Evolutionary conservation across 1,140 invertebrate genomes (phyloP).

Genomic region (Neodiprion virginianus): DNA sequence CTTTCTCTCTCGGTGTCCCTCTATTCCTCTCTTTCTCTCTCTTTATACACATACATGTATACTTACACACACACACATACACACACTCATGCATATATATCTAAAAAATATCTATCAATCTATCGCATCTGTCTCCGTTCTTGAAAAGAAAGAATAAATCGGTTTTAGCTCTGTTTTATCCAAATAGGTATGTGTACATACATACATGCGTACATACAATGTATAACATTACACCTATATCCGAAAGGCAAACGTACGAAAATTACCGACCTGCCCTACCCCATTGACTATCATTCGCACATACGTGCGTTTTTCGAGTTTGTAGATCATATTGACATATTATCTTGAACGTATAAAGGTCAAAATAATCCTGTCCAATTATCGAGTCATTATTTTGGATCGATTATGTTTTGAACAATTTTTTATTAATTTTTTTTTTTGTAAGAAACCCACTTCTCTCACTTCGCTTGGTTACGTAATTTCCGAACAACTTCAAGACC

Average conservation of each 20-base stretch:
- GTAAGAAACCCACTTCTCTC: background rate
- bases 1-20: too few relatives aligned
- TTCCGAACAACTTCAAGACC: background rate
- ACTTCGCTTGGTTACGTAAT: background rate
- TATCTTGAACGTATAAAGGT: too few relatives aligned
- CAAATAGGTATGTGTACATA: too few relatives aligned
- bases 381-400: background rate
- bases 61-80: background rate
- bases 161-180: too few relatives aligned
- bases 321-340: too few relatives aligned
- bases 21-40: too few relatives aligned
- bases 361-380: background rate
- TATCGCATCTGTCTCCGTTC: too few relatives aligned
- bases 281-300: background rate
- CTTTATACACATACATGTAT: too few relatives aligned
- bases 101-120: background rate
- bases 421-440: background rate
- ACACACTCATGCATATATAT: background rate
- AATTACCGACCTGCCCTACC: constrained; percentile 6
- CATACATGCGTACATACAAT: too few relatives aligned
- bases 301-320: too few relatives aligned
- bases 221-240: too few relatives aligned
- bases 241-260: background rate
- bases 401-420: background rate
- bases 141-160: too few relatives aligned